Evolutionary conservation across 2,113 vertebrate species (phyloP), one percentile per base, ranked within the genome.

Genomic region (Calidris pugnax): DNA sequence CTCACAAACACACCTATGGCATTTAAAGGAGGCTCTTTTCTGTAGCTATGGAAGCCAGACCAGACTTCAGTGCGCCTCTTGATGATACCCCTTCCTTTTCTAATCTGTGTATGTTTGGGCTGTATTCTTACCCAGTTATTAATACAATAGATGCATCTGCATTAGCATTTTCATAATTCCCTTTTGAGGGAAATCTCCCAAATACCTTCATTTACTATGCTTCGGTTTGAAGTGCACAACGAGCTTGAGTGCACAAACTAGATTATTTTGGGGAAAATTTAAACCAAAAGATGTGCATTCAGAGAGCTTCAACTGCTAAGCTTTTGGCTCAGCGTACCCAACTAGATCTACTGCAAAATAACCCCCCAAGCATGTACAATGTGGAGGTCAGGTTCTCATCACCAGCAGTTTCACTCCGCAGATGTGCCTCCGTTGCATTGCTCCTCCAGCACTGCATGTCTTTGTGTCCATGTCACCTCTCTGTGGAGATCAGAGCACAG

Each of bases 21-120:
- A 68, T 94, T 92, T 84, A 57, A 80, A 91, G 30, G 68, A 88
- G 27, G 19, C 10, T 60, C 16, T 89, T 86, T 92, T 41, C 64
- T 72, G n/a, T 16, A 53, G 24, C 6, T 76, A 13, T 22, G 27
- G 69, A 72, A 72, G 39, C 22, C 86, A 72, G 32, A 10, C 33
- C 64, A 76, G 64, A 32, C 22, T 86, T 80, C 33, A 59, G 39
- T 12, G 30, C 12, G 19, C 16, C 43, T 86, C 67, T n/a, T 63
- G 21, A 21, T 3, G 2, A 30, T 43, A 71, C 16, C 15, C 7
- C 19, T 68, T 94, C 33, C 27, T 83, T 57, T 81, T 39, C 43
- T 78, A 21, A 59, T n/a, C 27, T 72, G 4, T 68, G 33, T 39
- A 4, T 68, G 5, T 41, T 63, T 81, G 33, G 8, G 23, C 21